These are phyloP conservation scores for Pelmatolapia mariae DNA, from an alignment of 2,113 vertebrate species.

Conservation along the genomic window DNA sequence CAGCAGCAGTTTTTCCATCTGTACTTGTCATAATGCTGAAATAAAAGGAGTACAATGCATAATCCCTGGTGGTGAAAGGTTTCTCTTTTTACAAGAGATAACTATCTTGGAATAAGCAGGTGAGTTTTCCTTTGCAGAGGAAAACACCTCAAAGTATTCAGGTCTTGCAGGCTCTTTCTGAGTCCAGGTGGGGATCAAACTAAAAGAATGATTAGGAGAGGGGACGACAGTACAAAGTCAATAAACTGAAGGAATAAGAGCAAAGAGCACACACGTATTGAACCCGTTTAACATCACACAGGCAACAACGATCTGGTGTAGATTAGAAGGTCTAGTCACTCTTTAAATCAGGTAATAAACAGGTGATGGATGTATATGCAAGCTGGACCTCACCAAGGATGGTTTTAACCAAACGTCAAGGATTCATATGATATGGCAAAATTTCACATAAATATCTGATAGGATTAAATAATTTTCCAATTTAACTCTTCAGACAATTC, in stretches of 20 bases:
- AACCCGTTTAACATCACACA: not conserved
- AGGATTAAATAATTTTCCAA: not conserved
- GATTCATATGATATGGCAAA: not conserved
- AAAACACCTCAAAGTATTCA: not conserved
- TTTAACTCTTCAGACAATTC: not conserved
- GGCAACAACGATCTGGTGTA: rapidly evolving
- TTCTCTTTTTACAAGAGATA: not conserved
- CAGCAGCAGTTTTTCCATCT: not conserved
- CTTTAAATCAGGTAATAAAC: not conserved
- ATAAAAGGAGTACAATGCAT: not conserved
- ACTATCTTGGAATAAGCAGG: not conserved
- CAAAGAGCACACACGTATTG: not conserved
- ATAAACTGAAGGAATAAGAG: not conserved
- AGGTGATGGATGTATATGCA: not conserved
- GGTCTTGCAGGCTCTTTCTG: not conserved
- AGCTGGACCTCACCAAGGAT: not conserved
- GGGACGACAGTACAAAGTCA: not conserved
- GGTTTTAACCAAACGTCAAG: not conserved
- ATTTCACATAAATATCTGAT: not conserved
- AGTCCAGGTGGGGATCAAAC: not conserved
- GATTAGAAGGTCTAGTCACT: not conserved
- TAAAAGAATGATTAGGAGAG: not conserved
- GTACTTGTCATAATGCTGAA: not conserved
- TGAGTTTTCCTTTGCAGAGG: not conserved
- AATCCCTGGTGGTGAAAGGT: not conserved